Percentiles rank a stretch among this genome's conserved stretches.
phyloP scores from a whole-genome alignment of 2,113 vertebrate genomes.

The Centropristis striata region DNA sequence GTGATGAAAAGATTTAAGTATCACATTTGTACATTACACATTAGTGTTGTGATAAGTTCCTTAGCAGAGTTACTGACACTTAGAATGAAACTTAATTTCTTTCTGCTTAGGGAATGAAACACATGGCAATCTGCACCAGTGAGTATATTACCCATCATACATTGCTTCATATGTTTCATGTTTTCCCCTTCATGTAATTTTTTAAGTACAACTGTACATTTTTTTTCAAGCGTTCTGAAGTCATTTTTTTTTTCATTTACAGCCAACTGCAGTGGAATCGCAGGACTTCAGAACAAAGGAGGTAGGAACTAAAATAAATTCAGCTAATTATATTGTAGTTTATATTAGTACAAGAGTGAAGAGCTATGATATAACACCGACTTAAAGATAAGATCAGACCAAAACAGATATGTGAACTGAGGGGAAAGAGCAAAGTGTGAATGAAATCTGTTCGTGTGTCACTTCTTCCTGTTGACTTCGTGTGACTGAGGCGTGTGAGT shows the following conservation, averaged over 20 bases:
- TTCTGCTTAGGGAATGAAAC: neutral
- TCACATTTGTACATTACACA: neutral
- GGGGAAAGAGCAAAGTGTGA: neutral
- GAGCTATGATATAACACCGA: neutral
- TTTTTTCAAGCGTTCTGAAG: neutral
- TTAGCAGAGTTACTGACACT: neutral
- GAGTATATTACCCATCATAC: neutral
- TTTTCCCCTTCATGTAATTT: too few relatives aligned
- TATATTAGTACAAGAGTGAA: neutral
- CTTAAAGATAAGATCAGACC: neutral
- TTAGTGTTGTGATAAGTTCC: neutral
- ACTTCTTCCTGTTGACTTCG: too few relatives aligned
- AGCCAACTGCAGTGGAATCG: neutral
- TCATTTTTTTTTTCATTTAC: constrained; percentile 8
- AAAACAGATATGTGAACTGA: neutral
- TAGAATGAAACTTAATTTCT: neutral
- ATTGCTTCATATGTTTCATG: neutral
- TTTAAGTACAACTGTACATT: neutral
- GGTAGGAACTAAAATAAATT: neutral
- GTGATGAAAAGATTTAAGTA: neutral
- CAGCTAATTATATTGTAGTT: neutral
- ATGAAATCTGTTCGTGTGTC: neutral
- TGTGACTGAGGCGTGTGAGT: too few relatives aligned
- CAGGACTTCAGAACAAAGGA: accelerated
- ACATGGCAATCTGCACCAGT: neutral